Evolutionary conservation across 2,113 vertebrate species (phyloP).

Genomic region (Phrynosoma platyrhinos): DNA sequence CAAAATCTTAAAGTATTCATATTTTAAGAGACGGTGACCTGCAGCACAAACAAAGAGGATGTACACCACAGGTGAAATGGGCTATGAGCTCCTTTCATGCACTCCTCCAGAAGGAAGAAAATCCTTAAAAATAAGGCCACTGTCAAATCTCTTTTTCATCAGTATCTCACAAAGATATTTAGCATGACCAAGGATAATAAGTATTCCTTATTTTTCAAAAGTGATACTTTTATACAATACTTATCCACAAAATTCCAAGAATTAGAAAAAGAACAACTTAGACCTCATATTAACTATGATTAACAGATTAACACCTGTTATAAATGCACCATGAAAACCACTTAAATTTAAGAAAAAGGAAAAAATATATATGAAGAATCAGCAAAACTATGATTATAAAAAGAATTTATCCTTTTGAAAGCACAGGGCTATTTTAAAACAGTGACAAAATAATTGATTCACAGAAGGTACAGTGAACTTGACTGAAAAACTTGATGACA

Average conservation of each 20-base stretch:
- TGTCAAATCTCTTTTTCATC: not conserved
- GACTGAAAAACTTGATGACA: not conserved
- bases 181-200: not conserved
- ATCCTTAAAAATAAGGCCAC: too few species aligned
- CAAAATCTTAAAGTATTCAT: not conserved
- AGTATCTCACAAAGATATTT: not conserved
- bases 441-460: too few species aligned
- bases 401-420: not conserved
- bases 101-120: not conserved
- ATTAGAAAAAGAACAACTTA: not conserved
- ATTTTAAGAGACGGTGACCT: not conserved
- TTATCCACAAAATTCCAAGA: not conserved
- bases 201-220: too few species aligned
- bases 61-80: not conserved
- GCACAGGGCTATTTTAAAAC: not conserved
- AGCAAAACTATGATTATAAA: not conserved
- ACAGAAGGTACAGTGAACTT: not conserved
- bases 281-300: not conserved
- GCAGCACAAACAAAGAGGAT: not conserved
- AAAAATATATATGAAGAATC: not conserved
- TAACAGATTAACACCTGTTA: not conserved
- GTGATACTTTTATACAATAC: not conserved
- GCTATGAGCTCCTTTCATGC: not conserved
- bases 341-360: not conserved
- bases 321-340: not conserved